phyloP scores from a whole-genome alignment of 1,140 invertebrate species.

The Macrobrachium rosenbergii region DNA sequence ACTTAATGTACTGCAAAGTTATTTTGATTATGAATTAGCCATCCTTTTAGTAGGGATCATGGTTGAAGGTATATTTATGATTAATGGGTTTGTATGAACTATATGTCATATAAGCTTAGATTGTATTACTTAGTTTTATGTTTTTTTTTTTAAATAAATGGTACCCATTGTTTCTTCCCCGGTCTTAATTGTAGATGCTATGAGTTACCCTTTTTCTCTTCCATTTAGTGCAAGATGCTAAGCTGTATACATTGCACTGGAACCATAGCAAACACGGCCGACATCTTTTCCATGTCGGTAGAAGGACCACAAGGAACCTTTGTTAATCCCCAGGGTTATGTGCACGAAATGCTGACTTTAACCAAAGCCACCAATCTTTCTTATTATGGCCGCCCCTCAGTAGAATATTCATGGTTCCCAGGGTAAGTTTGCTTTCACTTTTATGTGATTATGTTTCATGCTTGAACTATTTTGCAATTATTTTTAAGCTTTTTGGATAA shows the following conservation, averaged over 20 bases:
- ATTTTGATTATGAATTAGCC: too few relatives aligned
- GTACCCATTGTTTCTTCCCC: background rate
- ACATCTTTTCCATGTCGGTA: conserved; percentile 86
- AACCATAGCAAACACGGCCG: conserved; percentile 77
- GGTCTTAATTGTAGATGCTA: background rate
- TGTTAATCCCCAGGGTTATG: conserved; percentile 83
- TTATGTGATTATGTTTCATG: background rate
- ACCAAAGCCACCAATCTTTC: conserved; percentile 76
- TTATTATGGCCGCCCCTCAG: conserved; percentile 76
- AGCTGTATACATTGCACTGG: conserved; percentile 78
- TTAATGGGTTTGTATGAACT: too few relatives aligned
- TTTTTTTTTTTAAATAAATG: background rate
- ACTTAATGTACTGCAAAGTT: too few relatives aligned
- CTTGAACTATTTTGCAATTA: background rate
- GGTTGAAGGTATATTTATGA: too few relatives aligned
- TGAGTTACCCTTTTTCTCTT: conserved; percentile 15
- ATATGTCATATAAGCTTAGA: too few relatives aligned
- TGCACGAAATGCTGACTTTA: conserved; percentile 87
- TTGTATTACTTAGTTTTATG: background rate
- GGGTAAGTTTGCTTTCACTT: conserved; percentile 74
- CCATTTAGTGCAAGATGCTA: conserved; percentile 75
- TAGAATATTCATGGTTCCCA: conserved; percentile 87
- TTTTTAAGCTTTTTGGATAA: too few relatives aligned
- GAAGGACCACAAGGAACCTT: conserved; percentile 86
- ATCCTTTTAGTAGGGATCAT: too few relatives aligned